These are phyloP conservation scores for Turritopsis rubra DNA, from an alignment of 30 jellyfish, hydroid and myxozoan genomes.

Conservation along the genomic window DNA sequence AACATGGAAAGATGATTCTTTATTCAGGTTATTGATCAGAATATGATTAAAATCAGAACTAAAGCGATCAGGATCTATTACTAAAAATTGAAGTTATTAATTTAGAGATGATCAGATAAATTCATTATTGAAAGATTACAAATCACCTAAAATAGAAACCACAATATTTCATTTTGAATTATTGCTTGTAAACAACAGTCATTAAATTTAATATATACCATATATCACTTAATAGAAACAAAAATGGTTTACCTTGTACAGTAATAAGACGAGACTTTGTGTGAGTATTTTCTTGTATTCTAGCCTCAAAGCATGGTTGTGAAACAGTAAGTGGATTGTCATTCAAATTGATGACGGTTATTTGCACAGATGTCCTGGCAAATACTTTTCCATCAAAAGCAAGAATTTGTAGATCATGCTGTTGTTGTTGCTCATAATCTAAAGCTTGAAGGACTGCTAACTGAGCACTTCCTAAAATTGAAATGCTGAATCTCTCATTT, in stretches of 20 bases:
- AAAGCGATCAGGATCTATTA: conserved; percentile 28
- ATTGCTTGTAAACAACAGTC: neutral
- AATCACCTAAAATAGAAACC: neutral
- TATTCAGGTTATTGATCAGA: conserved; percentile 12
- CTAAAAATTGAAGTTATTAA: neutral
- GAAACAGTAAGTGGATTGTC: conserved; percentile 88
- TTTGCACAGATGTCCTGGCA: conserved; percentile 32
- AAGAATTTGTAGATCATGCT: conserved; percentile 32
- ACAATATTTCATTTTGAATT: neutral
- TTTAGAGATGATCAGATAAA: neutral
- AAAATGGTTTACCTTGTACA: neutral
- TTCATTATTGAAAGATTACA: neutral
- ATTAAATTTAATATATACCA: no score
- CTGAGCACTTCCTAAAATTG: conserved; percentile 22
- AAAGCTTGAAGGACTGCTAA: conserved; percentile 29
- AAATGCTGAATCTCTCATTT: no score
- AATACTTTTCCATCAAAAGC: conserved; percentile 65
- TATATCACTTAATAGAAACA: no score
- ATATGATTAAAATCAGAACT: conserved; percentile 7
- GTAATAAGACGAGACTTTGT: neutral
- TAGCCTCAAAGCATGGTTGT: conserved; percentile 82
- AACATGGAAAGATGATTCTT: conserved; percentile 26
- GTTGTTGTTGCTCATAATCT: conserved; percentile 58
- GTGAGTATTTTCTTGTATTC: conserved; percentile 34
- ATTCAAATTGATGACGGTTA: conserved; percentile 43